Percentiles rank a stretch among this genome's conserved stretches.
Evolutionary conservation across 2,113 vertebrate species (phyloP).

Genomic region (Ptilorrhoa leucosticta): DNA sequence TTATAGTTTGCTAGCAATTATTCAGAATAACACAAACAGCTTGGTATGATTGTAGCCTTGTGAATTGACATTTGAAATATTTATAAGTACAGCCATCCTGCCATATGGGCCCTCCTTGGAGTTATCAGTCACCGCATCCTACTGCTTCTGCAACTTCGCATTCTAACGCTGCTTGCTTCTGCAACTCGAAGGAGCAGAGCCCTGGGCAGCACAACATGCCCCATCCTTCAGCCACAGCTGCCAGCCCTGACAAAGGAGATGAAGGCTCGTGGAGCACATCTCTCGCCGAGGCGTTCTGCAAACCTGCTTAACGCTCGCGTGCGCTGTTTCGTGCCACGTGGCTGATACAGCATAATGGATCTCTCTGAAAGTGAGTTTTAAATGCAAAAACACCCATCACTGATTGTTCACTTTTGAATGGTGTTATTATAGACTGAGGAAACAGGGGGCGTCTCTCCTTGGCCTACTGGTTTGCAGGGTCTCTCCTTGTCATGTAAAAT

Average conservation of each 20-base stretch:
- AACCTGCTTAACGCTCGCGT: neutral
- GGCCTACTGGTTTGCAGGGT: neutral
- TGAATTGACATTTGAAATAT: conserved; percentile 74
- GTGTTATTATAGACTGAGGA: neutral
- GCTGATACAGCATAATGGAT: neutral
- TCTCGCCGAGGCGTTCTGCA: neutral
- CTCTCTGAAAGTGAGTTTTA: neutral
- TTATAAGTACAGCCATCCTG: conserved; percentile 67
- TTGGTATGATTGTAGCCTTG: conserved; percentile 63
- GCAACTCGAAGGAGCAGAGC: neutral
- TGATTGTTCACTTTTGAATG: neutral
- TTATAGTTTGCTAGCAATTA: conserved; percentile 63
- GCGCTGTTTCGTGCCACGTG: fast-evolving
- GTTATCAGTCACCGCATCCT: conserved; percentile 39
- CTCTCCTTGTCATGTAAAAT: neutral
- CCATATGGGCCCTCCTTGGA: conserved; percentile 63
- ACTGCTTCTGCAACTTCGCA: neutral
- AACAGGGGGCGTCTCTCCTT: neutral
- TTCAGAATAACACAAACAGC: conserved; percentile 66
- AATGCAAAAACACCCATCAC: neutral
- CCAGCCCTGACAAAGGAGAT: neutral
- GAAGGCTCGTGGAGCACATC: neutral
- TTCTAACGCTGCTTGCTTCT: neutral
- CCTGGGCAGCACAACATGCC: neutral
- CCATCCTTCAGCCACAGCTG: neutral